phyloP scores from a whole-genome alignment of 1,140 invertebrate genomes.

The Mizuhopecten yessoensis region DNA sequence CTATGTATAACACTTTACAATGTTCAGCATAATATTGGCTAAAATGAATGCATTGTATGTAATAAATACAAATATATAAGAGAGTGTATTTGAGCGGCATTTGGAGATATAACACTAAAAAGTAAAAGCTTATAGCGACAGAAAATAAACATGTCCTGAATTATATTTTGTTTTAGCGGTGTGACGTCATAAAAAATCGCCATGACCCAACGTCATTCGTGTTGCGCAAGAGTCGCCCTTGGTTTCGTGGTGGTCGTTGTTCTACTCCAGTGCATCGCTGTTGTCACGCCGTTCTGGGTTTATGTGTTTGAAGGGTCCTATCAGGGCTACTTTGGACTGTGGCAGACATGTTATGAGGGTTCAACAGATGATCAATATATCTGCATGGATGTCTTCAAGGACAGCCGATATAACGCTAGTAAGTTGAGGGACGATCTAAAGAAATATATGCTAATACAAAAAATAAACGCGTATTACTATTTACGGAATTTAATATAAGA shows the following conservation, averaged over 20 bases:
- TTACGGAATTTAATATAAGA: too few relatives aligned
- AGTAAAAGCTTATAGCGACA: too few relatives aligned
- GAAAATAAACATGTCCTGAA: too few relatives aligned
- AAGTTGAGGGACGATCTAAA: too few relatives aligned
- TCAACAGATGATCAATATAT: not conserved
- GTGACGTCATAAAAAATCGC: not conserved
- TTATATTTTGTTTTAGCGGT: not conserved
- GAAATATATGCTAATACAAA: too few relatives aligned
- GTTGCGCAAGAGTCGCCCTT: not conserved
- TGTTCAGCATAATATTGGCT: too few relatives aligned
- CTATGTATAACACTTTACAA: too few relatives aligned
- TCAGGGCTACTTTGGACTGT: not conserved
- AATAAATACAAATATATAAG: too few relatives aligned
- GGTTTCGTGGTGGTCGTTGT: not conserved
- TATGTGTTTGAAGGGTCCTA: not conserved
- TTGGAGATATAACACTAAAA: too few relatives aligned
- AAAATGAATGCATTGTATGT: too few relatives aligned
- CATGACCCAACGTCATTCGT: not conserved
- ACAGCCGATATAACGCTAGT: not conserved
- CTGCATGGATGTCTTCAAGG: not conserved
- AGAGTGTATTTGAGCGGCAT: too few relatives aligned
- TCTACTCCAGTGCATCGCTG: not conserved
- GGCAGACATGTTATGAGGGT: conserved; percentile 15
- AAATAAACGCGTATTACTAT: too few relatives aligned
- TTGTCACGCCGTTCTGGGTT: not conserved